Evolutionary conservation across 2,113 vertebrate species (phyloP).

Genomic region (Scytalopus superciliaris): DNA sequence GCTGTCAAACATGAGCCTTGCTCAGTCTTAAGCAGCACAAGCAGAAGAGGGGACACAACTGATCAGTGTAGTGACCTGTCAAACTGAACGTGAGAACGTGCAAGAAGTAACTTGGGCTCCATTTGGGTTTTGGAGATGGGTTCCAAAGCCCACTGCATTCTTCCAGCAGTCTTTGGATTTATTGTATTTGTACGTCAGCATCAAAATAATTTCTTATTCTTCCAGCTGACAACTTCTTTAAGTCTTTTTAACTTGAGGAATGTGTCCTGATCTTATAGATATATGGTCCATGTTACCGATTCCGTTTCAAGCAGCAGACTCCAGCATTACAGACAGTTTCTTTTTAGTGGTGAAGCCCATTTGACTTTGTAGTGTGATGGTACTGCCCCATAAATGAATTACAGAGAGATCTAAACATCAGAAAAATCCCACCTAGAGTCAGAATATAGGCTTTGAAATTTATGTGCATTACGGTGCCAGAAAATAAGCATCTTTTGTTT

Average conservation of each 20-base stretch:
- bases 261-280: neutral
- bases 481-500: neutral
- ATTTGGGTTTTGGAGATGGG: neutral
- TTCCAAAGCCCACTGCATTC: neutral
- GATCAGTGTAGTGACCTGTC: neutral
- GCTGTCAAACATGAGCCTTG: neutral
- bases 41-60: neutral
- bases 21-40: neutral
- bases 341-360: neutral
- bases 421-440: neutral
- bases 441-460: neutral
- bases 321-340: neutral
- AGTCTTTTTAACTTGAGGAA: neutral
- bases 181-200: neutral
- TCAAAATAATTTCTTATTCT: neutral
- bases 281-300: neutral
- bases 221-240: neutral
- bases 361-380: neutral
- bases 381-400: neutral
- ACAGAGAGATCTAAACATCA: neutral
- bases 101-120: neutral
- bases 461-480: neutral
- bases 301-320: neutral
- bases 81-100: neutral
- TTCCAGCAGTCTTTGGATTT: neutral